Evolutionary conservation across 2,113 vertebrate species (phyloP).

Genomic region (Nanorana parkeri): DNA sequence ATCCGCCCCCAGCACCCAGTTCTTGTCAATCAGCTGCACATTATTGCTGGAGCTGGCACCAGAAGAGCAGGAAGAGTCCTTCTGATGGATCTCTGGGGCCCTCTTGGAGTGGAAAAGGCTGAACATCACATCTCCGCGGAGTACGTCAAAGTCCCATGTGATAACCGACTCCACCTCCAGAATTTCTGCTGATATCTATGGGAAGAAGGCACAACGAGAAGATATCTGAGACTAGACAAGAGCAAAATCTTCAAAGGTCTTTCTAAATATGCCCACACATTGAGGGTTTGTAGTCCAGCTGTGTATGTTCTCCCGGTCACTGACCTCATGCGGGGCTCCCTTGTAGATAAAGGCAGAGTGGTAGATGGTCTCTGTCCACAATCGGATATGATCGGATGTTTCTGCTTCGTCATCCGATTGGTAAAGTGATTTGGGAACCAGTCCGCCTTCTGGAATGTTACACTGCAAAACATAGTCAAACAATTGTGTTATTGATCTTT

Average conservation of each 20-base stretch:
- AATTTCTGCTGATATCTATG: conserved; percentile 77
- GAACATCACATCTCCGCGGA: conserved; percentile 81
- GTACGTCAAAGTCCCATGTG: conserved; percentile 87
- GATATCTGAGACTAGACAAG: no score
- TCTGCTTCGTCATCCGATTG: conserved; percentile 75
- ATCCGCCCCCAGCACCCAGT: conserved; percentile 74
- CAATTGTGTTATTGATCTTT: no score
- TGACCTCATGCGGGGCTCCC: conserved; percentile 81
- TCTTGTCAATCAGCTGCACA: conserved; percentile 70
- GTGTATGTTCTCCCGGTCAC: neutral
- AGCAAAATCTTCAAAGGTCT: no score
- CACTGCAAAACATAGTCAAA: conserved; percentile 68
- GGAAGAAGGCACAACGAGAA: neutral
- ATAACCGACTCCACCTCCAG: conserved; percentile 81
- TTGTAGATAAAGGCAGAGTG: conserved; percentile 76
- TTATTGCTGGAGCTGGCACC: conserved; percentile 62
- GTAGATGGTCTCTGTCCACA: conserved; percentile 84
- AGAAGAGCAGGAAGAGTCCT: conserved; percentile 60
- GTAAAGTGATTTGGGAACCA: conserved; percentile 82
- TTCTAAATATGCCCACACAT: no score
- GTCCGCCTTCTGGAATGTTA: conserved; percentile 80
- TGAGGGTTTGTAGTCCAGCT: no score
- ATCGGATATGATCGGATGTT: conserved; percentile 72
- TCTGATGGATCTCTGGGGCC: conserved; percentile 59
- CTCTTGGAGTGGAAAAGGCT: conserved; percentile 81